Evolutionary conservation across 2,113 vertebrate species (phyloP).

Genomic region (Deroptyus accipitrinus): DNA sequence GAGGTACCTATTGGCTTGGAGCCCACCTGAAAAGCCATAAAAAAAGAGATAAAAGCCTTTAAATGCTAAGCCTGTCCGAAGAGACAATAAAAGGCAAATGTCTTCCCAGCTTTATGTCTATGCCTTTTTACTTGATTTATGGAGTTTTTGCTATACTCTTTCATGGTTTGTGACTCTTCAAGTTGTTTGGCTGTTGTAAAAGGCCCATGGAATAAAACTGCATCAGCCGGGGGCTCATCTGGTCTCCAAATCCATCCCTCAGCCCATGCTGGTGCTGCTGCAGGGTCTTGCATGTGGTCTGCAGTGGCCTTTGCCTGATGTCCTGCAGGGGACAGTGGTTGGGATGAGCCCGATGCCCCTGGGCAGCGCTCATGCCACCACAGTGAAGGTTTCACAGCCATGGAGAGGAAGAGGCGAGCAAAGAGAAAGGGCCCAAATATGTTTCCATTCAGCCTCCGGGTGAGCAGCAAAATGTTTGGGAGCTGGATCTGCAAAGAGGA

Average conservation of each 20-base stretch:
- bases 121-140: slow-evolving; percentile 29
- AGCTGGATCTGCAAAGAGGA: slow-evolving; percentile 44
- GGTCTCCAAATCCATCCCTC: neutral
- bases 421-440: slow-evolving; percentile 9
- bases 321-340: neutral
- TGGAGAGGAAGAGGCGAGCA: neutral
- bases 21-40: slow-evolving; percentile 26
- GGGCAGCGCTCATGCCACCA: rapidly evolving
- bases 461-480: neutral
- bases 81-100: slow-evolving; percentile 60
- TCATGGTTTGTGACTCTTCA: slow-evolving; percentile 34
- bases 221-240: neutral
- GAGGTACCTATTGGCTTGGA: slow-evolving; percentile 30
- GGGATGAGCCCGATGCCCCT: neutral
- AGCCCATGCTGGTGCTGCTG: neutral
- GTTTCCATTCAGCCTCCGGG: slow-evolving; percentile 16
- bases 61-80: slow-evolving; percentile 29
- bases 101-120: slow-evolving; percentile 19
- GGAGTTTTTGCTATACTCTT: slow-evolving; percentile 5
- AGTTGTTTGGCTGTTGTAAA: neutral
- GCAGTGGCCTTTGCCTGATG: neutral
- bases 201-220: neutral
- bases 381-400: neutral
- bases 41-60: slow-evolving; percentile 57
- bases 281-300: neutral